Evolutionary conservation across 2,797 vertebrate genomes (phyloP).

Genomic region (Odontamblyopus rebecca): DNA sequence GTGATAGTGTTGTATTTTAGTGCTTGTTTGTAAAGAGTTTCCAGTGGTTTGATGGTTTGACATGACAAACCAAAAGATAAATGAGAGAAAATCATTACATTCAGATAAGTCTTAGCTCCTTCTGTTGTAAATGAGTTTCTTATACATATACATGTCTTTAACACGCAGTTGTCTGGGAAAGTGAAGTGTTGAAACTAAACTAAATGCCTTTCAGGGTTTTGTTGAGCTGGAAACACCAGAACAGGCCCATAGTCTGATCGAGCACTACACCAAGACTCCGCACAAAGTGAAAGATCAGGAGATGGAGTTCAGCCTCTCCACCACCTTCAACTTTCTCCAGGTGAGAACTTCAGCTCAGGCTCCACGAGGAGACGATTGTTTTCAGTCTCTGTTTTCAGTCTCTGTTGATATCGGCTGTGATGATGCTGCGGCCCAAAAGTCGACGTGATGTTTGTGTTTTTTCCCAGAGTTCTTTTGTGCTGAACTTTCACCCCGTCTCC

Average conservation of each 20-base stretch:
- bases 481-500: slow-evolving; percentile 69
- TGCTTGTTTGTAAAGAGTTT: too few relatives aligned
- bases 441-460: background rate
- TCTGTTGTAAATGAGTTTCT: too few relatives aligned
- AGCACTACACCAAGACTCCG: slow-evolving; percentile 55
- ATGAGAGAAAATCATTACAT: too few relatives aligned
- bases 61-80: too few relatives aligned
- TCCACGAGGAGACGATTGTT: too few relatives aligned
- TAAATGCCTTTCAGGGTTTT: slow-evolving; percentile 54
- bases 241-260: slow-evolving; percentile 70
- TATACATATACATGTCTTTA: too few relatives aligned
- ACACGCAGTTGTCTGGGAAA: too few relatives aligned
- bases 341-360: slow-evolving; percentile 34
- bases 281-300: slow-evolving; percentile 42
- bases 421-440: background rate
- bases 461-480: slow-evolving; percentile 64
- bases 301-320: slow-evolving; percentile 65
- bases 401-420: background rate
- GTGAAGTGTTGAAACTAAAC: background rate
- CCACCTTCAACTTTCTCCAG: slow-evolving; percentile 69
- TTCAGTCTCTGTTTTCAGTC: too few relatives aligned
- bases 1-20: too few relatives aligned
- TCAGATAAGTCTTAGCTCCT: too few relatives aligned
- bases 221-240: slow-evolving; percentile 65
- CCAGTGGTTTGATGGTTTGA: too few relatives aligned